Conservation (phyloP, 2,888 invertebrate genomes). For the Mayetiola destructor region DNA sequence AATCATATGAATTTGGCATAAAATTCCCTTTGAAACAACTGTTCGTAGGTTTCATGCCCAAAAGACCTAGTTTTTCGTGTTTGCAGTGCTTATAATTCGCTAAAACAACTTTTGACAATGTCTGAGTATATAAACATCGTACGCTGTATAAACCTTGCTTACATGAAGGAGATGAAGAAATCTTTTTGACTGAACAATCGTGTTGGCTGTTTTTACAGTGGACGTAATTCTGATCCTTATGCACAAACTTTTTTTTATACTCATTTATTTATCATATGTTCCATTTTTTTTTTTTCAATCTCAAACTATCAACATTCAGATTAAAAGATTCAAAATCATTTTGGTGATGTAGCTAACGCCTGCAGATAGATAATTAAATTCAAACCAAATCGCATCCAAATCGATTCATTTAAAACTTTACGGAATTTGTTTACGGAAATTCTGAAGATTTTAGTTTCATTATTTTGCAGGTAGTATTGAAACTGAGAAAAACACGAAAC, state of each 20-base stretch:
- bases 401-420: too few species aligned
- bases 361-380: too few species aligned
- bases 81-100: slow-evolving; percentile 1
- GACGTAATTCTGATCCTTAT: slow-evolving; percentile 11
- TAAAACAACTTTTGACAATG: not conserved
- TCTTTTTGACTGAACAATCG: slow-evolving; percentile 1
- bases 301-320: not conserved
- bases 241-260: not conserved
- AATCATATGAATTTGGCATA: too few species aligned
- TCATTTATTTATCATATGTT: not conserved
- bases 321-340: too few species aligned
- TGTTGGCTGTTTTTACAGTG: slow-evolving; percentile 2
- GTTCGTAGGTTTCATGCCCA: too few species aligned
- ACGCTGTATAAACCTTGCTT: not conserved
- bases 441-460: too few species aligned
- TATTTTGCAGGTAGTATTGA: too few species aligned
- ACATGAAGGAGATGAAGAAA: not conserved
- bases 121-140: not conserved
- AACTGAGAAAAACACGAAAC: too few species aligned
- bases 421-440: too few species aligned
- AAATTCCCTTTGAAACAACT: too few species aligned
- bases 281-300: not conserved
- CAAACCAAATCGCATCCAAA: too few species aligned
- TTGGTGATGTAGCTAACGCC: too few species aligned
- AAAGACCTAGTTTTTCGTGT: not conserved